These are phyloP conservation scores for Plecturocebus donacophilus DNA, from an alignment of 2,113 vertebrate genomes.

Conservation along the genomic window DNA sequence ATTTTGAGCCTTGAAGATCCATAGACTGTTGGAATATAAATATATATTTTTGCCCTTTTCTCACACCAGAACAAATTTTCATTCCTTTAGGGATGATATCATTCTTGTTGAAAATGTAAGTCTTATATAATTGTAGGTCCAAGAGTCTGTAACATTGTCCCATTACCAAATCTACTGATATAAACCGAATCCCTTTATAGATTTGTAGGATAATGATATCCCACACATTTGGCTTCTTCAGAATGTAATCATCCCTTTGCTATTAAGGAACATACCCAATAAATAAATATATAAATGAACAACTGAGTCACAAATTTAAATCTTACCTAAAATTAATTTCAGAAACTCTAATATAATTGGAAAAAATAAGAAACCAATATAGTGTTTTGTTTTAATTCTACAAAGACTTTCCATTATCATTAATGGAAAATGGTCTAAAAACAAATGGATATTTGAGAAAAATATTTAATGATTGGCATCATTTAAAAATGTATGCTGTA, in stretches of 20 bases:
- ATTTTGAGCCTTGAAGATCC: neutral
- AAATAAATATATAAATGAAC: neutral
- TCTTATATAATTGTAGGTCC: neutral
- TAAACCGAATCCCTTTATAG: neutral
- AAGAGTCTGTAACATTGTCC: neutral
- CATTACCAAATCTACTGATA: neutral
- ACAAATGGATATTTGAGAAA: neutral
- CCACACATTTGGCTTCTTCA: neutral
- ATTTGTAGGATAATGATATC: neutral
- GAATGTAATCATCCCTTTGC: neutral
- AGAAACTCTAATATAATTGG: neutral
- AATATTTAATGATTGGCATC: neutral
- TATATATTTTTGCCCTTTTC: neutral
- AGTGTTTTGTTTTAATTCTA: conserved; percentile 32
- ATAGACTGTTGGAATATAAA: neutral
- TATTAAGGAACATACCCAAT: neutral
- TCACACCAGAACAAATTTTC: neutral
- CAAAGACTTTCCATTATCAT: neutral
- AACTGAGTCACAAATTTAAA: neutral
- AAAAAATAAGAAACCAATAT: conserved; percentile 27
- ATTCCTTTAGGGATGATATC: neutral
- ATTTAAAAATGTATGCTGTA: neutral
- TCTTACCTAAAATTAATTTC: neutral
- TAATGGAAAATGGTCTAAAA: neutral
- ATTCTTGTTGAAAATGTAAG: neutral